Conservation (phyloP, 2,888 invertebrate species). For the Apomyelois bistriatella region DNA sequence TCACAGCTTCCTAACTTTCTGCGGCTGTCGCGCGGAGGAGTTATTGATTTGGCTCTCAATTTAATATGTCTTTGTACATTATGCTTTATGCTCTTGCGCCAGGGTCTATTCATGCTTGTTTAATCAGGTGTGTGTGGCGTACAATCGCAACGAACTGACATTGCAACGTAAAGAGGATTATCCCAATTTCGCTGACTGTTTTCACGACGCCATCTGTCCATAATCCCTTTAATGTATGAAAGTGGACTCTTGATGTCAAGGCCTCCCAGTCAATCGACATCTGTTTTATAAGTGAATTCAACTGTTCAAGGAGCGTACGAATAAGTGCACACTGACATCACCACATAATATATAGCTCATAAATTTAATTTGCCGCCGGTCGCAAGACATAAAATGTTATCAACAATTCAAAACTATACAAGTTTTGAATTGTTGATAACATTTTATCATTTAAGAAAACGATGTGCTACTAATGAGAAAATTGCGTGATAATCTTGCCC, state of each 20-base stretch:
- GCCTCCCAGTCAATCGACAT: conserved; percentile 38
- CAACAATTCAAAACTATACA: no score
- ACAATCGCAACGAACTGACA: conserved; percentile 27
- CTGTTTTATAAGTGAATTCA: conserved; percentile 42
- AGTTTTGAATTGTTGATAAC: conserved; percentile 20
- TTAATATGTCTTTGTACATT: conserved; percentile 39
- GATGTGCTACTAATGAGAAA: neutral
- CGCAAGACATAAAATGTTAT: no score
- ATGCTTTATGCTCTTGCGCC: conserved; percentile 35
- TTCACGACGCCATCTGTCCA: conserved; percentile 35
- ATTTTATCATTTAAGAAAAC: conserved; percentile 12
- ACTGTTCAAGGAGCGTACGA: conserved; percentile 39
- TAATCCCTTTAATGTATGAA: conserved; percentile 48
- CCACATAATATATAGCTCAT: conserved; percentile 23
- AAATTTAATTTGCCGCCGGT: conserved; percentile 21
- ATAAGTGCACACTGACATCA: conserved; percentile 33
- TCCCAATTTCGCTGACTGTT: conserved; percentile 44
- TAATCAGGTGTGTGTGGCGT: conserved; percentile 28
- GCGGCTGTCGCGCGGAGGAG: conserved; percentile 48
- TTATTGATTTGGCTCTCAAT: conserved; percentile 57
- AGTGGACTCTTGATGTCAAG: conserved; percentile 39
- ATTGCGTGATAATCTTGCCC: conserved; percentile 1
- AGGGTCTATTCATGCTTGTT: conserved; percentile 32
- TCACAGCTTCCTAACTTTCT: conserved; percentile 51
- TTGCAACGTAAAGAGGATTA: conserved; percentile 43